Percentiles rank a stretch among this genome's conserved stretches.
Conservation (phyloP, 2,113 vertebrate genomes). For the Oxyruncus cristatus region DNA sequence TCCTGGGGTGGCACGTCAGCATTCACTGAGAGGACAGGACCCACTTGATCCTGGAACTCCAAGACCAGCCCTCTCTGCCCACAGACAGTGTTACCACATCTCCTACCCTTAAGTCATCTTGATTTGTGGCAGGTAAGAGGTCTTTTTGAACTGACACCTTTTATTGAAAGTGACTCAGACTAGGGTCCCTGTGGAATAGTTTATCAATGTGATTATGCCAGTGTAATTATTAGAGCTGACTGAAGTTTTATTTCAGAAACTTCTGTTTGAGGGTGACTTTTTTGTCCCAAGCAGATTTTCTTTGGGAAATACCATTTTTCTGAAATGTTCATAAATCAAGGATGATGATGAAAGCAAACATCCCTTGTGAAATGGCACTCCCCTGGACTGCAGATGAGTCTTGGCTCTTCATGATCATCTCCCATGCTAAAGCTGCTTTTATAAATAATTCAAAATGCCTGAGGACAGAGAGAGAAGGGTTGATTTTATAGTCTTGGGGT, state of each 20-base stretch:
- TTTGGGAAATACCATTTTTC: background rate
- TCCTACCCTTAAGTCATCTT: background rate
- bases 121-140: background rate
- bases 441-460: background rate
- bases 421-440: background rate
- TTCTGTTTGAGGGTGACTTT: background rate
- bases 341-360: background rate
- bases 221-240: background rate
- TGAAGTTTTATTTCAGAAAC: background rate
- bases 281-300: background rate
- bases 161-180: background rate
- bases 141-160: background rate
- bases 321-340: background rate
- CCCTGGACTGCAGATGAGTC: background rate
- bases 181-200: background rate
- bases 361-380: background rate
- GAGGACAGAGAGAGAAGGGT: background rate
- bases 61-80: accelerated
- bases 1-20: background rate
- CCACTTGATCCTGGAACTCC: accelerated
- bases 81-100: accelerated
- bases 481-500: background rate
- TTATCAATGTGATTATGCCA: background rate
- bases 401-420: background rate
- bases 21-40: background rate